Evolutionary conservation across 2,888 invertebrate genomes (phyloP), one percentile per base, ranked within the genome.

Genomic region (Itoplectis maculator): DNA sequence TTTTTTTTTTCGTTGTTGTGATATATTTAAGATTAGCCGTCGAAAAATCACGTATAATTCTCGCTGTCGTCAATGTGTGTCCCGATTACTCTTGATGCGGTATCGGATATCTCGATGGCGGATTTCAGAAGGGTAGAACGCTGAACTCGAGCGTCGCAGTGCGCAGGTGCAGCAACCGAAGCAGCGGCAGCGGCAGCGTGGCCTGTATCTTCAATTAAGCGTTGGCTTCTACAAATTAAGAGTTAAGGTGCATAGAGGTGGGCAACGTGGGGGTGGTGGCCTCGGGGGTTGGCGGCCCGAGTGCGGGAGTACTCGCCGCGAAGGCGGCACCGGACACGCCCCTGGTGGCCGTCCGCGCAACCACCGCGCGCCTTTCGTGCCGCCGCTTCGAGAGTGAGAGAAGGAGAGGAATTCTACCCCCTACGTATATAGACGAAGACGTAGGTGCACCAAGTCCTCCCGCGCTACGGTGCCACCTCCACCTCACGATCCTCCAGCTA

Each of bases 301-400:
- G 66, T 66, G 75, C 87, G 87, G 87, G 87, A 87, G 87, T 86
- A 87, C 85, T 79, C 70, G 88, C 88, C 85, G 84, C 86, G 91
- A 91, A 91, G 91, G 91, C 91, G 91, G 90, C 90, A 89, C 91
- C 91, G 91, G 91, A 91, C 91, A 91, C 91, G 91, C 91, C 91
- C 91, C 90, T 88, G 90, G 89, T 89, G 88, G 88, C 88, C 87
- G 89, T 89, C 86, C 91, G 91, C 91, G 91, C 91, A 91, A 90
- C 90, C 89, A 89, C 88, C 89, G 87, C 86, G 90, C 90, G 90
- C 89, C 89, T 90, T 83, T 84, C 78, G 83, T 79, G 69, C n/a
- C n/a, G 29, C 63, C 70, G 56, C 68, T 20, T 37, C 61, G 76
- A 56, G 73, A 51, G 66, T 42, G 40, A 69, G 40, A 69, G 61